Conservation (phyloP, 1,140 invertebrate genomes). For the Drosophila melanica region DNA sequence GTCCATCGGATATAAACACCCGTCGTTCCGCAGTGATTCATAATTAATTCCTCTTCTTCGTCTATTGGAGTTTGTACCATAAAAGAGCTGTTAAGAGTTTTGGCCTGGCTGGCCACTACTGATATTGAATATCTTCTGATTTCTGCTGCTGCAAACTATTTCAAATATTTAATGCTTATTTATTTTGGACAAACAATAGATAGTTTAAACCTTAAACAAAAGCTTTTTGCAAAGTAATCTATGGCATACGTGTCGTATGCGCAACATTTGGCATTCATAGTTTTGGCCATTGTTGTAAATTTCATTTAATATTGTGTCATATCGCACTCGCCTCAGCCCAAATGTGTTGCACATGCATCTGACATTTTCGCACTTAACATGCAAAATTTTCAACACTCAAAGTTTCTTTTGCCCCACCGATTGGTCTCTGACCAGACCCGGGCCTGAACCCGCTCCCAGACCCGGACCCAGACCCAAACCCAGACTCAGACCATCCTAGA, state of each 20-base stretch:
- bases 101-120: constrained; percentile 3
- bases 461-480: background rate
- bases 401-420: constrained; percentile 30
- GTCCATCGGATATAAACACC: constrained; percentile 1
- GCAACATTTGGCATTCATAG: constrained; percentile 72
- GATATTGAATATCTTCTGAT: constrained; percentile 26
- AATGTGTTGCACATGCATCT: constrained; percentile 68
- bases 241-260: constrained; percentile 63
- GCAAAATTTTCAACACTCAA: constrained; percentile 56
- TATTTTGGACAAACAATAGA: constrained; percentile 49
- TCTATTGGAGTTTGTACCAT: constrained; percentile 8
- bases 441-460: background rate
- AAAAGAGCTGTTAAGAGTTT: constrained; percentile 12
- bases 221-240: constrained; percentile 44
- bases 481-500: constrained; percentile 16
- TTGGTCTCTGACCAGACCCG: constrained; percentile 17
- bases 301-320: constrained; percentile 65
- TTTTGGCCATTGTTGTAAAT: constrained; percentile 59
- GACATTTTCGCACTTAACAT: constrained; percentile 81
- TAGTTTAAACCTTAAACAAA: constrained; percentile 39
- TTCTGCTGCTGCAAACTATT: constrained; percentile 14
- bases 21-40: constrained; percentile 66
- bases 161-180: constrained; percentile 30
- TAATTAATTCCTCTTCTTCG: constrained; percentile 56
- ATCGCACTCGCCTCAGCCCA: constrained; percentile 46